Evolutionary conservation across 2,113 vertebrate genomes (phyloP).

Genomic region (Thalassoma bifasciatum): DNA sequence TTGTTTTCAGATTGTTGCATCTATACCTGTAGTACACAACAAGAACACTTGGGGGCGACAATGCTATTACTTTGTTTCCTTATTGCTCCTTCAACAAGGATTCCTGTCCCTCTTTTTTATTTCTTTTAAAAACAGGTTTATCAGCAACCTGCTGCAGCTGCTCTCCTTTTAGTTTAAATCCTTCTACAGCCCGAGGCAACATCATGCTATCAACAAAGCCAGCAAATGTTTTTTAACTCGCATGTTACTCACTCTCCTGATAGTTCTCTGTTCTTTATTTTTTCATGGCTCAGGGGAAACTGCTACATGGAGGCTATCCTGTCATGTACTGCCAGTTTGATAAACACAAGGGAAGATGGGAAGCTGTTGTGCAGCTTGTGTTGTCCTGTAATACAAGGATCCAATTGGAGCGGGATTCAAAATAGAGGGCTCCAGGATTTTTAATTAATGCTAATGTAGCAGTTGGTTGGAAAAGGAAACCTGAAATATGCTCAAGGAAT

Average conservation of each 20-base stretch:
- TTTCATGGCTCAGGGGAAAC: not conserved
- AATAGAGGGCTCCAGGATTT: not conserved
- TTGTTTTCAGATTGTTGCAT: not conserved
- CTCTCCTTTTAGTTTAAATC: not conserved
- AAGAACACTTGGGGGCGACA: slow-evolving; percentile 53
- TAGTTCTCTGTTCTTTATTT: slow-evolving; percentile 12
- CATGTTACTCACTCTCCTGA: slow-evolving; percentile 10
- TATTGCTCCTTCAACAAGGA: not conserved
- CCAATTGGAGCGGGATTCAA: not conserved
- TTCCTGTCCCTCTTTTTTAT: not conserved
- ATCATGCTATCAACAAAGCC: not conserved
- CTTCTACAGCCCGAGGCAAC: not conserved
- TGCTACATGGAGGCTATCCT: slow-evolving; percentile 11
- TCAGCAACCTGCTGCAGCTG: not conserved
- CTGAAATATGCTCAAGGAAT: not conserved
- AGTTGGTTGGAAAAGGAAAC: too few relatives aligned
- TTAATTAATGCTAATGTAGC: not conserved
- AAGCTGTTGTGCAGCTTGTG: not conserved
- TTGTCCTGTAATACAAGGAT: slow-evolving; percentile 4
- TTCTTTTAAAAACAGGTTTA: not conserved
- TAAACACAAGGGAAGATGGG: not conserved
- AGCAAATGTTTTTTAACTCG: slow-evolving; percentile 4
- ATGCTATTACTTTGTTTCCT: not conserved
- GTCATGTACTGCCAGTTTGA: slow-evolving; percentile 11
- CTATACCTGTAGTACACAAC: slow-evolving; percentile 19